Evolutionary conservation across 2,797 vertebrate species (phyloP).

Genomic region (Amphiprion clarkii): DNA sequence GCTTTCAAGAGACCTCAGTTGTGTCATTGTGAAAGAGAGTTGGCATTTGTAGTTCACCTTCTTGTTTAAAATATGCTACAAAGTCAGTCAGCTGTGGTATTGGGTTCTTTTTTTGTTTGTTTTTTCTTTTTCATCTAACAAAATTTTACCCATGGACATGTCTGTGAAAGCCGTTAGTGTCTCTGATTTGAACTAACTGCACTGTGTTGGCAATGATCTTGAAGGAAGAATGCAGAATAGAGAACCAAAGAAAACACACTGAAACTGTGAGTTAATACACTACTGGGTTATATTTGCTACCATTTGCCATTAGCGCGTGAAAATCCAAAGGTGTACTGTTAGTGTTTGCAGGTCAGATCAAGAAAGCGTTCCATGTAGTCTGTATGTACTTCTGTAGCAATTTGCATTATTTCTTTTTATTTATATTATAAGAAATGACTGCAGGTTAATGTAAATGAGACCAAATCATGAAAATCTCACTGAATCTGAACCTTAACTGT

Average conservation of each 20-base stretch:
- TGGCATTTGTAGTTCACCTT: neutral
- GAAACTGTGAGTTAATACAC: neutral
- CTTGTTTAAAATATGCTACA: neutral
- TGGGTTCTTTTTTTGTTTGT: neutral
- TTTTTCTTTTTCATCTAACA: neutral
- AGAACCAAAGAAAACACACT: slow-evolving; percentile 35
- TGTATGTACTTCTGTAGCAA: slow-evolving; percentile 1
- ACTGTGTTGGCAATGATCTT: neutral
- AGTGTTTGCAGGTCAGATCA: slow-evolving; percentile 1
- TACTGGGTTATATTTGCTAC: neutral
- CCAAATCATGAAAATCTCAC: neutral
- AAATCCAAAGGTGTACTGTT: neutral
- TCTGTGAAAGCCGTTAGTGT: slow-evolving; percentile 32
- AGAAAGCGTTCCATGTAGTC: slow-evolving; percentile 6
- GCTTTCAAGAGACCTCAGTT: slow-evolving; percentile 6
- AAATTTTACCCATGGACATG: slow-evolving; percentile 3
- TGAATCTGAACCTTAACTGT: neutral
- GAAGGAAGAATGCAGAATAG: slow-evolving; percentile 8
- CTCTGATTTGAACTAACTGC: slow-evolving; percentile 28
- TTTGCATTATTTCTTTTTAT: neutral
- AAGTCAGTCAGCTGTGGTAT: neutral
- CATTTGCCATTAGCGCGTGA: slow-evolving; percentile 20
- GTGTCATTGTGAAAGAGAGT: neutral
- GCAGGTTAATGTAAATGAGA: neutral
- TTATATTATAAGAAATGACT: neutral